phyloP scores from a whole-genome alignment of 2,113 vertebrate species.

The Perccottus glenii region DNA sequence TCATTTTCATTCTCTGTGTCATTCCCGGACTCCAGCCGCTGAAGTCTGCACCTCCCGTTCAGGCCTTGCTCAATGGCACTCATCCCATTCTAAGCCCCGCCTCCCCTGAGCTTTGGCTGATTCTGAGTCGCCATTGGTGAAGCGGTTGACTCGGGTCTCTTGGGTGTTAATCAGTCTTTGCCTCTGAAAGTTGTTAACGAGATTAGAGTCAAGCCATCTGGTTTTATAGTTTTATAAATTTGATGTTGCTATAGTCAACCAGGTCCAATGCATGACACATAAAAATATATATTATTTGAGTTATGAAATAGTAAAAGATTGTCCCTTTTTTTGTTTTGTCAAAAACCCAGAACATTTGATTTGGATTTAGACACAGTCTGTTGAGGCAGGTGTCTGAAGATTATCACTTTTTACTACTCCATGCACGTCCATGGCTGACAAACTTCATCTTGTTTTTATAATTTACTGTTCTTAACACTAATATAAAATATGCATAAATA shows the following conservation, averaged over 20 bases:
- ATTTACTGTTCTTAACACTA: not conserved
- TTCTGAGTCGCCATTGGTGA: slow-evolving; percentile 88
- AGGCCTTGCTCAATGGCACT: slow-evolving; percentile 79
- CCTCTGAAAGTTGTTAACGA: slow-evolving; percentile 73
- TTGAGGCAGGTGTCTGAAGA: slow-evolving; percentile 9
- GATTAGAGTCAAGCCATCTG: not conserved
- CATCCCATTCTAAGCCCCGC: slow-evolving; percentile 85
- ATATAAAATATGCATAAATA: not conserved
- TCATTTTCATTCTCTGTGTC: slow-evolving; percentile 88
- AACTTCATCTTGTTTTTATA: too few relatives aligned
- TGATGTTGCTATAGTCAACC: too few relatives aligned
- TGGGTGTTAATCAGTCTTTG: slow-evolving; percentile 92
- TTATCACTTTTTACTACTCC: too few relatives aligned
- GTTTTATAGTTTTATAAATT: too few relatives aligned
- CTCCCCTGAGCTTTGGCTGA: slow-evolving; percentile 85
- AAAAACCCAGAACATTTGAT: slow-evolving; percentile 18
- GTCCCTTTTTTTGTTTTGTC: not conserved
- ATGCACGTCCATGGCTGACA: too few relatives aligned
- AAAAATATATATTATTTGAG: too few relatives aligned
- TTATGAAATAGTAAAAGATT: not conserved
- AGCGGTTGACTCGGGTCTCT: slow-evolving; percentile 74
- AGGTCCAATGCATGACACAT: too few relatives aligned
- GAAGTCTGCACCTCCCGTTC: slow-evolving; percentile 77
- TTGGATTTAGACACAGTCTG: slow-evolving; percentile 23
- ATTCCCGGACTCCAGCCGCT: slow-evolving; percentile 78